These are phyloP conservation scores for Kryptolebias ocellatus DNA, from an alignment of 2,797 vertebrate genomes.

Conservation along the genomic window DNA sequence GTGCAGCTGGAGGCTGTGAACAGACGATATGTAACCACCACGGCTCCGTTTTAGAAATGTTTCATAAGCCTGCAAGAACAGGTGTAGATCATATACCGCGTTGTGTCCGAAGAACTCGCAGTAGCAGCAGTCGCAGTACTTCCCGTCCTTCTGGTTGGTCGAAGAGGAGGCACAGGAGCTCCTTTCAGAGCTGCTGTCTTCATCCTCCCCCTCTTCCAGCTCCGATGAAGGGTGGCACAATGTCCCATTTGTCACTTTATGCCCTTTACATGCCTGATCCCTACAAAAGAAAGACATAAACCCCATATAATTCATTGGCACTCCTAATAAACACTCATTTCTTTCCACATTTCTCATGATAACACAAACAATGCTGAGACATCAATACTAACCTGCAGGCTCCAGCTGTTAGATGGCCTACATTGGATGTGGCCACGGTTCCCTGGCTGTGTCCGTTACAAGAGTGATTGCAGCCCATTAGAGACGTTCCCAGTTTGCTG, in stretches of 20 bases:
- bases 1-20: slow-evolving; percentile 93
- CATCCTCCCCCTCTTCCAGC: slow-evolving; percentile 95
- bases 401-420: slow-evolving; percentile 85
- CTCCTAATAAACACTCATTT: slow-evolving; percentile 4
- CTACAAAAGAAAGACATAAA: slow-evolving; percentile 67
- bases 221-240: slow-evolving; percentile 90
- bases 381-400: slow-evolving; percentile 86
- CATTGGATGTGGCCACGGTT: slow-evolving; percentile 82
- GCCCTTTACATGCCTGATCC: slow-evolving; percentile 95
- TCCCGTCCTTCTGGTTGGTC: slow-evolving; percentile 96
- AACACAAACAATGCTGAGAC: background rate
- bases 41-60: background rate
- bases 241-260: slow-evolving; percentile 92
- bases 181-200: slow-evolving; percentile 98
- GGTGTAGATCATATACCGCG: slow-evolving; percentile 81
- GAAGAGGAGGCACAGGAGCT: slow-evolving; percentile 98
- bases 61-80: background rate
- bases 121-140: slow-evolving; percentile 99
- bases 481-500: slow-evolving; percentile 86
- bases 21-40: slow-evolving; percentile 1
- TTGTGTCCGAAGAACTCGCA: slow-evolving; percentile 99
- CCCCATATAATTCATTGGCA: background rate
- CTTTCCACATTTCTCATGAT: background rate
- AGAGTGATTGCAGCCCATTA: slow-evolving; percentile 90
- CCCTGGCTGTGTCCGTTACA: slow-evolving; percentile 93